phyloP scores from a whole-genome alignment of 2,113 vertebrate genomes.

The Melanerpes formicivorus region DNA sequence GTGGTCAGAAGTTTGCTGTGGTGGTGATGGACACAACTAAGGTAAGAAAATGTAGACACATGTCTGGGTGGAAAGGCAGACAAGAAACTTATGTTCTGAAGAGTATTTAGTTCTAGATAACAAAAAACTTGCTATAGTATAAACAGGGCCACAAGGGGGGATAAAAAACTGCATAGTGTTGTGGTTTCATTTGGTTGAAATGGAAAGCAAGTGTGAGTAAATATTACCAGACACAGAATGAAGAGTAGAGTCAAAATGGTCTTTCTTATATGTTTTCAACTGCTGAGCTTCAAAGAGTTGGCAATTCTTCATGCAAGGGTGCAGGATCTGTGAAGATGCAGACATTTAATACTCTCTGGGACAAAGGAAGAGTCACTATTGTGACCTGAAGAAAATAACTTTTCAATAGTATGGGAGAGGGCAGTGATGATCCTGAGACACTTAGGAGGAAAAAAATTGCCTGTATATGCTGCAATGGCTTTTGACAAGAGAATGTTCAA shows the following conservation, averaged over 20 bases:
- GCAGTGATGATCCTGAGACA: background rate
- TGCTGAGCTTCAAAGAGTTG: background rate
- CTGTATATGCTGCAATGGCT: background rate
- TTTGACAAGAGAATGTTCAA: background rate
- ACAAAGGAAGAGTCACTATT: background rate
- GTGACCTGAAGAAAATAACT: background rate
- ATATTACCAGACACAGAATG: background rate
- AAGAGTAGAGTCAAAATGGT: background rate
- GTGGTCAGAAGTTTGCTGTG: background rate
- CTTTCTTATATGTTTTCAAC: background rate
- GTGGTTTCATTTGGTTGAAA: background rate
- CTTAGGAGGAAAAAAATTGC: background rate
- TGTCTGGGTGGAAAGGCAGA: background rate
- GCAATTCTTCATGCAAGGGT: background rate
- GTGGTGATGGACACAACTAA: background rate
- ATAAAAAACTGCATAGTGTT: background rate
- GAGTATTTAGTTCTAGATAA: background rate
- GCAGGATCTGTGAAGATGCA: background rate
- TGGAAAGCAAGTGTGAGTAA: background rate
- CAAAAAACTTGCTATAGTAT: background rate
- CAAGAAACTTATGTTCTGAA: background rate
- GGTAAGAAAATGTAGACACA: background rate
- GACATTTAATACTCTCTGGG: background rate
- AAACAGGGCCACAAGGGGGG: background rate
- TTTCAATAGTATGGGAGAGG: background rate